phyloP scores from a whole-genome alignment of 2,113 vertebrate species.

The Malurus cyaneus region DNA sequence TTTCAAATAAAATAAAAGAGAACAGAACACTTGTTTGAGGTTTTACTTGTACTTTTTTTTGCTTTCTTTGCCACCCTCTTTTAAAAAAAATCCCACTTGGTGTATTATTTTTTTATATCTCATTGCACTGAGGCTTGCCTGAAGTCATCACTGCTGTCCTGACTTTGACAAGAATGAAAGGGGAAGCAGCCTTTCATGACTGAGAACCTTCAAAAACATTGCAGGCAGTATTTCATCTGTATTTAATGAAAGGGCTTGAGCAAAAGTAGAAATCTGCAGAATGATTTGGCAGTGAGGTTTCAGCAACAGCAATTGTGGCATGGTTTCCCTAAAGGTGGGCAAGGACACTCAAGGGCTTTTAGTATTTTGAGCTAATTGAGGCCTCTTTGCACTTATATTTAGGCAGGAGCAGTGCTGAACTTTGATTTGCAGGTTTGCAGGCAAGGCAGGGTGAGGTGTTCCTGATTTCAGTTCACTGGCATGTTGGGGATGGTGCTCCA shows the following conservation, averaged over 20 bases:
- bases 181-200: neutral
- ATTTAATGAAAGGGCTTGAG: neutral
- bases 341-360: neutral
- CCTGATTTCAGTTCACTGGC: neutral
- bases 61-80: neutral
- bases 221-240: neutral
- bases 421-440: neutral
- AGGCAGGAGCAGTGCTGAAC: neutral
- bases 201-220: constrained; percentile 19
- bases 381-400: neutral
- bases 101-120: constrained; percentile 28
- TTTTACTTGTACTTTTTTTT: neutral
- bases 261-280: neutral
- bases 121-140: neutral
- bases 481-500: neutral
- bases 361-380: neutral
- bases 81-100: neutral
- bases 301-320: neutral
- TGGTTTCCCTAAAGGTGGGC: neutral
- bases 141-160: neutral
- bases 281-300: neutral
- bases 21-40: neutral
- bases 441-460: neutral
- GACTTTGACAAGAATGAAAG: constrained; percentile 1
- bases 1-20: neutral